These are phyloP conservation scores for Astatotilapia flaviijosephi DNA, from an alignment of 2,113 vertebrate genomes.

Conservation along the genomic window DNA sequence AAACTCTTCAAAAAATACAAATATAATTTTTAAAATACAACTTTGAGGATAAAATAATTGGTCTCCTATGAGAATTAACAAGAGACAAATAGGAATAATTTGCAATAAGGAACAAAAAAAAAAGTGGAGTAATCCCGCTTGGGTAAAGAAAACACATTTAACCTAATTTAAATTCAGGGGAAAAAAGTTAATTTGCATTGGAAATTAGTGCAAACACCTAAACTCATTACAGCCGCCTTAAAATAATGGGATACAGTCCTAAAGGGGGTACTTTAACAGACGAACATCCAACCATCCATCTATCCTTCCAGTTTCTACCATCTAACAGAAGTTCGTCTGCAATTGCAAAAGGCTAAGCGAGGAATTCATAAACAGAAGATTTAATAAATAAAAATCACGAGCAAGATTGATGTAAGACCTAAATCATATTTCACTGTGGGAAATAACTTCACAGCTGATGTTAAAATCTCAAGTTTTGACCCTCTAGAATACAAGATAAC, in stretches of 20 bases:
- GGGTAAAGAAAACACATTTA: conserved; percentile 14
- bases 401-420: background rate
- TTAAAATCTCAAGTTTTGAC: background rate
- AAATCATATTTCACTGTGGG: background rate
- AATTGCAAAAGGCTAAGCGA: background rate
- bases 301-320: background rate
- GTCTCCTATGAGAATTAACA: conserved; percentile 5
- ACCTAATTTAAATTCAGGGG: conserved; percentile 25
- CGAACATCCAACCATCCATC: background rate
- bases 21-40: background rate
- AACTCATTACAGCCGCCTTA: background rate
- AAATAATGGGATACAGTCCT: background rate
- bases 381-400: background rate
- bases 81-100: conserved; percentile 11
- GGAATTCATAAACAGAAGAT: background rate
- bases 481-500: background rate
- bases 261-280: background rate
- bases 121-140: conserved; percentile 11
- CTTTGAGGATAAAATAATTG: background rate
- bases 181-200: conserved; percentile 24
- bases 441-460: background rate
- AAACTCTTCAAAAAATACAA: background rate
- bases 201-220: background rate
- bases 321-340: background rate
- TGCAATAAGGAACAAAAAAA: background rate